Conservation (phyloP, 2,797 vertebrate genomes). For the Notolabrus celidotus region DNA sequence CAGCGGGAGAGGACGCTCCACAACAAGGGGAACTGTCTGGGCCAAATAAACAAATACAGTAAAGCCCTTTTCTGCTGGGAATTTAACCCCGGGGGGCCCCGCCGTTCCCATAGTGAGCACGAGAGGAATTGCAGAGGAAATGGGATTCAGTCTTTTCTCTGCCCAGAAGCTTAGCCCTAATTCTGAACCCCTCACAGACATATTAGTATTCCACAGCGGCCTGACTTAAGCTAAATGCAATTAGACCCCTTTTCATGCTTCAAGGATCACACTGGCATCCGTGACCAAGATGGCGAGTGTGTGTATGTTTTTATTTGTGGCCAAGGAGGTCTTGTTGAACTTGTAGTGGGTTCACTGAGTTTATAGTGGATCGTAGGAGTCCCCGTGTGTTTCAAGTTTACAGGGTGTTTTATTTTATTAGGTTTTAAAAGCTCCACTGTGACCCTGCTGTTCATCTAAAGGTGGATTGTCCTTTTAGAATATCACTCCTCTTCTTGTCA, state of each 20-base stretch:
- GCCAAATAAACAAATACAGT: constrained; percentile 74
- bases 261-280: constrained; percentile 46
- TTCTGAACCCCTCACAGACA: constrained; percentile 27
- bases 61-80: constrained; percentile 49
- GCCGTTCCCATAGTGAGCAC: constrained; percentile 66
- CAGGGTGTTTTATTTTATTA: not conserved
- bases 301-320: constrained; percentile 35
- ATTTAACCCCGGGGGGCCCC: constrained; percentile 45
- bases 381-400: not conserved
- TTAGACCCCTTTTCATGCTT: constrained; percentile 66
- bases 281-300: constrained; percentile 15
- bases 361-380: constrained; percentile 2
- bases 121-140: constrained; percentile 52
- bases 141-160: constrained; percentile 46
- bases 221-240: constrained; percentile 55
- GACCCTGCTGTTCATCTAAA: not conserved
- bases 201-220: constrained; percentile 67
- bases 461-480: not conserved
- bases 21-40: constrained; percentile 44
- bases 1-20: constrained; percentile 25
- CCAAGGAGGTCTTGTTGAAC: not conserved
- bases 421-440: not conserved
- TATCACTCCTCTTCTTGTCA: not conserved
- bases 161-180: constrained; percentile 24
- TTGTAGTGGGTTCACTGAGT: not conserved